Base-by-base conservation (phyloP, 2,888 invertebrate species). In the Lycophotia porphyrea region DNA sequence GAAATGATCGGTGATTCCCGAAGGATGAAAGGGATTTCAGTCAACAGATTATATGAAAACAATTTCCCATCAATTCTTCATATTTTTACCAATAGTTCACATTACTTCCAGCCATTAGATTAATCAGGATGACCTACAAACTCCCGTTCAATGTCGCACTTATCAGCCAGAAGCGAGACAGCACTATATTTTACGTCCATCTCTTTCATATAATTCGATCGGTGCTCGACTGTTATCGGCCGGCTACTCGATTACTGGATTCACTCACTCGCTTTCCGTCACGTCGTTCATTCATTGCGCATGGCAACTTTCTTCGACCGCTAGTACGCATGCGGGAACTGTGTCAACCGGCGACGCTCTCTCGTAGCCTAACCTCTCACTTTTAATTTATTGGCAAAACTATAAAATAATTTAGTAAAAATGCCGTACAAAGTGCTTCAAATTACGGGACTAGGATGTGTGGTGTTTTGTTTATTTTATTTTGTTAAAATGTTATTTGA, bases 251-350 rank as follows among this genome's bases (percentile, higher is more conserved):
- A 80, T 81, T 84, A 84, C 83, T 79, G 78, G 82, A 80, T 78
- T 86, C 88, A 86, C 78, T 90, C 88, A 80, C 76, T 87, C 79
- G 11, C 73, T 78, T 86, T 75, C 80, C 78, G 71, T 68, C 84
- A 81, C 70, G 79, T 84, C 88, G 85, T 81, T 89, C 92, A 89
- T 84, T 91, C 89, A 78, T 76, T 85, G 93, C 94, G 93, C 93
- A 93, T 91, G 93, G 90, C 89, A 88, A 94, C 95, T 96, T 96
- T 96, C 96, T 96, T 95, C 88, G 89, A 76, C 85, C 91, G 89
- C 78, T 92, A 94, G 94, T 94, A 89, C 96, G 96, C 96, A 94
- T 94, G 96, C 94, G 96, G 87, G 86, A 92, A 91, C 77, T 90
- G 92, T 94, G 95, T 95, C 95, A 95, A 87, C 75, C 90, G 91